phyloP scores from a whole-genome alignment of 2,113 vertebrate genomes.

The Erythrocercus mccallii region DNA sequence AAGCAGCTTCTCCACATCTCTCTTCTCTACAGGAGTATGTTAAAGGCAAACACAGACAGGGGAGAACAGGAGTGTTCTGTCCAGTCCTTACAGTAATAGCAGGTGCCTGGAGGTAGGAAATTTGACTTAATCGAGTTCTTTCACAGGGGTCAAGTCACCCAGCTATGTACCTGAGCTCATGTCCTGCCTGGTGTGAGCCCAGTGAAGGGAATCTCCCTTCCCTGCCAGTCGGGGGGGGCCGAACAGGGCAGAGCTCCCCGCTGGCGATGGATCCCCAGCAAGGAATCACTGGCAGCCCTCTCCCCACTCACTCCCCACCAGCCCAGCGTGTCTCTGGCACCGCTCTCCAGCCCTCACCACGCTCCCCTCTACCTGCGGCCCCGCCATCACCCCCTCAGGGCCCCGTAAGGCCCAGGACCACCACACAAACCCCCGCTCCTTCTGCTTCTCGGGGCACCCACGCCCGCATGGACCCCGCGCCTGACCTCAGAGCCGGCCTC shows the following conservation, averaged over 20 bases:
- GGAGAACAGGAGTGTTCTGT: not conserved
- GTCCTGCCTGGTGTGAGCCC: fast-evolving
- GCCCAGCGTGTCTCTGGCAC: not conserved
- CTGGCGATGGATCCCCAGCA: fast-evolving
- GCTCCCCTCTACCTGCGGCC: not conserved
- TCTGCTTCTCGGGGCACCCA: too few species aligned
- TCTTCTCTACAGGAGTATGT: fast-evolving
- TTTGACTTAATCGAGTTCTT: not conserved
- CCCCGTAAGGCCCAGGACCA: not conserved
- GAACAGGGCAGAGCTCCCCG: not conserved
- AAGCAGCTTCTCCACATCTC: not conserved
- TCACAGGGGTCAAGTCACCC: fast-evolving
- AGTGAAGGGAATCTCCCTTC: fast-evolving
- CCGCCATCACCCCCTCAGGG: not conserved
- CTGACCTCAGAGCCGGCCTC: not conserved
- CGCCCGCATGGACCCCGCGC: fast-evolving
- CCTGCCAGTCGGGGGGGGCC: fast-evolving
- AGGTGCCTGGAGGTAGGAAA: not conserved
- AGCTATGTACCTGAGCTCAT: fast-evolving
- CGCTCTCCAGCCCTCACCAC: fast-evolving
- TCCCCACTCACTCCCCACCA: too few species aligned
- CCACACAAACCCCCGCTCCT: not conserved
- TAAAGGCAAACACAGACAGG: fast-evolving
- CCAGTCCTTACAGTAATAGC: not conserved
- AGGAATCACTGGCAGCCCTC: fast-evolving